Evolutionary conservation across 2,888 invertebrate species (phyloP), one percentile per base, ranked within the genome.

Genomic region (Bellardia pandia): DNA sequence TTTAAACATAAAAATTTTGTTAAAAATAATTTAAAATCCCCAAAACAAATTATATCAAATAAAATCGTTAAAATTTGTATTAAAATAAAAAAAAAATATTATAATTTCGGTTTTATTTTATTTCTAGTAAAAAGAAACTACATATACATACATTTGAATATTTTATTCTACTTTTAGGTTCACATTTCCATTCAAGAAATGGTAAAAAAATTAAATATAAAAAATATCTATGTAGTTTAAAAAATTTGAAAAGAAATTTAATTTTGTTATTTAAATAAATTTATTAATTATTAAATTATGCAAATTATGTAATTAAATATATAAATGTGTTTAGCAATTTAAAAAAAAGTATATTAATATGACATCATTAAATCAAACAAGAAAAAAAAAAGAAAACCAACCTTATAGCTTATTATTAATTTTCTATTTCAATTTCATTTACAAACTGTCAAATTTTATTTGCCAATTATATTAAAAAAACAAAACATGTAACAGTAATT

Each of bases 321-420:
- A 85, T 87, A 78, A 81, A 85, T 87, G 87, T 87, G 81, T 85
- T 87, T 87, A 87, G 87, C 85, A 81, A 87, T 85, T 85, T 87
- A 69, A 87, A 76, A 66, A 58, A 48, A 62, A 37, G 30, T 40
- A 66, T 56, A 72, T 45, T 53, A 30, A 80, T 69, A 77, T 33
- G 16, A 79, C 23, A 79, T 42, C 14, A 72, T 45, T 14, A 74
- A 60, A 81, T 51, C n/a, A 42, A 81, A 66, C 51, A 53, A 5
- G 2, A 53, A 56, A 64, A 66, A 42, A 40, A 42, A 37, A 37
- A 74, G 7, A 56, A 82, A 82, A 23, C 48, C 72, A 56, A 30
- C 7, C n/a, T 74, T 75, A 56, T 78, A 51, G 81, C 85, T 87
- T 87, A 58, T 80, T 86, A 77, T 79, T 75, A 48, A 77, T 69